Evolutionary conservation across 2,888 invertebrate species (phyloP), one percentile per base, ranked within the genome.

Genomic region (Nemotelus nigrinus): DNA sequence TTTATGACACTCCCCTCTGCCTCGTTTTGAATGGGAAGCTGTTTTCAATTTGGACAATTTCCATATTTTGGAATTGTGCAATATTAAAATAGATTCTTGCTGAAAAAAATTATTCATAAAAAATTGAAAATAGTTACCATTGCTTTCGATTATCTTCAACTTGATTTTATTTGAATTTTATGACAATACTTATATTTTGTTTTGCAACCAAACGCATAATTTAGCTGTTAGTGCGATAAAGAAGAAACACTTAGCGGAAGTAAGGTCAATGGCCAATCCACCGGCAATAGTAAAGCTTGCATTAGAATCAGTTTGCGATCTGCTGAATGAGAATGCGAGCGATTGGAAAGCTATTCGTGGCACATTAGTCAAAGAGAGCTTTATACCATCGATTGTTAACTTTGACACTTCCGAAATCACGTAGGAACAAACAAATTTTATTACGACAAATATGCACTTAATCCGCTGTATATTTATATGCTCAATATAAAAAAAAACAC

Each of bases 301-400:
- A 81, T 90, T 98, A 83, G 97, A 98, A 88, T 96, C 97, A 65
- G 96, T 98, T 84, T 97, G 97, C 89, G 92, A 96, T 80, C 90
- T 98, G 83, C 92, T 98, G 83, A 96, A 96, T 81, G 97, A 97
- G 88, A 93, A 92, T 83, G 94, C 95, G 78, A 92, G 92, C 86
- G 97, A 97, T 83, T 98, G 98, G 98, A 97, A 96, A 89, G 92
- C 94, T 82, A 96, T 96, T 88, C 93, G 95, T 79, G 92, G 94
- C 81, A 93, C 95, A 83, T 93, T 97, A 86, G 96, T 97, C 91
- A 93, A 95, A 89, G 98, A 98, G 88, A 96, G 96, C 90, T 97
- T 97, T 89, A 96, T 97, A 88, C 92, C 94, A 78, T 95, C 95
- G 82, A 96, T 97, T 88, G 94, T 97, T 89, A 96, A 96, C 91